Conservation (phyloP, 2,113 vertebrate species). For the Saguinus imperator region DNA sequence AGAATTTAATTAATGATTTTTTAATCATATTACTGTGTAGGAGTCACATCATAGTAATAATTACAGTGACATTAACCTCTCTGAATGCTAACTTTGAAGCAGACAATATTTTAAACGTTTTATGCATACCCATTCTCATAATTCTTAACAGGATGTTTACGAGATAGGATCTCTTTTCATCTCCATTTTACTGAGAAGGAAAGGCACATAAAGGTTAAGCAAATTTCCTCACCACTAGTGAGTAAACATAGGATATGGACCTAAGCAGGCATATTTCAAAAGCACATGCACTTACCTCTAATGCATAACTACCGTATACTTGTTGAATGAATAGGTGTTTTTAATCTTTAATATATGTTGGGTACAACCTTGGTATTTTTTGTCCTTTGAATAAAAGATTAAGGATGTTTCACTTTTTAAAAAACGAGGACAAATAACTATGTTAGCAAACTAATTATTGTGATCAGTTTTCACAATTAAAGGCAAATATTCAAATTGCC, state of each 20-base stretch:
- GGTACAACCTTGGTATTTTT: conserved; percentile 1
- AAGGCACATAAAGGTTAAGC: conserved; percentile 11
- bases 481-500: not conserved
- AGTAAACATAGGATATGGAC: not conserved
- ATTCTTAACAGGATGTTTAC: conserved; percentile 38
- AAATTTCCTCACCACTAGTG: conserved; percentile 14
- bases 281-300: not conserved
- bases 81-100: conserved; percentile 23
- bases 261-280: conserved; percentile 7
- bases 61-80: not conserved
- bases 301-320: not conserved
- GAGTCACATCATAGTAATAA: conserved; percentile 2
- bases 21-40: conserved; percentile 5
- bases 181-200: conserved; percentile 40
- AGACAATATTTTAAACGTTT: conserved; percentile 46
- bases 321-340: conserved; percentile 38
- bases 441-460: conserved; percentile 40
- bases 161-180: conserved; percentile 13
- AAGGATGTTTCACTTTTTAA: conserved; percentile 34
- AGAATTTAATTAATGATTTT: not conserved
- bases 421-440: not conserved
- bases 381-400: conserved; percentile 43
- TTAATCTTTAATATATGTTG: conserved; percentile 14
- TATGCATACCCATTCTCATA: not conserved
- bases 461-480: not conserved